A percentile compares a stretch with the other conserved stretches of the same genome.
Conservation (phyloP, 2,113 vertebrate genomes). For the Pontoporia blainvillei region DNA sequence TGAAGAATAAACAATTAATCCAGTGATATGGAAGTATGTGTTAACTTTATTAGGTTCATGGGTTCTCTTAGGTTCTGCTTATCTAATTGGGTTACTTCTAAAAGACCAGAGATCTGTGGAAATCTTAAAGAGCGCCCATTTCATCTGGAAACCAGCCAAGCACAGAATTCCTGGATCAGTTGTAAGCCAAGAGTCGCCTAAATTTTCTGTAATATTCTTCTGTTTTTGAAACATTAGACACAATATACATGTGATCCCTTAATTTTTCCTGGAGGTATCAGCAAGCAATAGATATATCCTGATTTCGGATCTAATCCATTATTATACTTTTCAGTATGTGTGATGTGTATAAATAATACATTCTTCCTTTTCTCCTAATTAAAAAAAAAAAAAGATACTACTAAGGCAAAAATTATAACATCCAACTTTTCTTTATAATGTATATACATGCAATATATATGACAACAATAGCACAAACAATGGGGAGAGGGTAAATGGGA, state of each 20-base stretch:
- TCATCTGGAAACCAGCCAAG: neutral
- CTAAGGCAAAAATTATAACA: neutral
- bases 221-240: neutral
- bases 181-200: neutral
- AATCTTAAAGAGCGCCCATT: neutral
- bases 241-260: neutral
- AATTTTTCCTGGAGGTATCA: neutral
- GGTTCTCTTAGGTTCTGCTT: neutral
- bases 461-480: neutral
- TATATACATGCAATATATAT: neutral
- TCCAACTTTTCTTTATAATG: neutral
- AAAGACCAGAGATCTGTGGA: neutral
- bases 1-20: conserved; percentile 3
- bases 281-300: neutral
- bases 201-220: neutral
- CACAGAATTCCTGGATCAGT: neutral
- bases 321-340: neutral
- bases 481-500: neutral
- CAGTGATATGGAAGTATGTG: neutral
- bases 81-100: neutral
- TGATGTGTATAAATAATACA: neutral
- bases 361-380: neutral
- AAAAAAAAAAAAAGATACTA: neutral
- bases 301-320: neutral
- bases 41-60: neutral